Evolutionary conservation across 2,888 invertebrate species (phyloP), one percentile per base, ranked within the genome.

Genomic region (Siphonodentalium dalli): DNA sequence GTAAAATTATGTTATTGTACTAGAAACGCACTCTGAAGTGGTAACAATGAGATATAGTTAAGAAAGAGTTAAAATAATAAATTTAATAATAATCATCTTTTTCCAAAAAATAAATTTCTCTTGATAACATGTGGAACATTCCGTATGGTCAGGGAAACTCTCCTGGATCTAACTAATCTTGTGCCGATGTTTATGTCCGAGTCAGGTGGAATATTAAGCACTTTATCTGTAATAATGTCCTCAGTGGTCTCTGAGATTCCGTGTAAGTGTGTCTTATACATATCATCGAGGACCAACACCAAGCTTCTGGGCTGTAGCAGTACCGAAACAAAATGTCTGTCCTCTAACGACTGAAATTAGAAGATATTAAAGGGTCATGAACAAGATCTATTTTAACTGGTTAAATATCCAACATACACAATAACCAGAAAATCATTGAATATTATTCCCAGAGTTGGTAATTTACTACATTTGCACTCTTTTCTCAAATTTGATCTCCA

Each of bases 121-220:
- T 79, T 80, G 20, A 79, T 35, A 15, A 73, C 65, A 64, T 92
- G 94, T 37, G 94, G 94, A 31, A 96, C 95, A 86, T 93, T 89
- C 77, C 97, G 86, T 66, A 97, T 93, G 13, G 96, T 97, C 45
- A 97, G 82, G 13, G 96, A 97, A 62, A 95, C 84, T 72, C 97
- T 87, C 6, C 89, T 91, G 9, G 83, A 83, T 66, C 93, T 85
- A 45, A 81, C 66, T 23, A 92, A 69, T 44, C 78, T 81, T 53
- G 87, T 83, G 31, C 87, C 88, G 49, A 84, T 87, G 87, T 46
- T 82, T 79, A 50, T 80, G 75, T 45, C 54, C 2, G 89, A 89
- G 71, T 89, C 90, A 69, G 87, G 81, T 43, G 86, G 77, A 65
- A 91, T 28, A 53, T 79, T 79, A 6, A 63, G 65, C 31, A 76